These are phyloP conservation scores for Silurus meridionalis DNA, from an alignment of 2,113 vertebrate genomes.

Conservation along the genomic window DNA sequence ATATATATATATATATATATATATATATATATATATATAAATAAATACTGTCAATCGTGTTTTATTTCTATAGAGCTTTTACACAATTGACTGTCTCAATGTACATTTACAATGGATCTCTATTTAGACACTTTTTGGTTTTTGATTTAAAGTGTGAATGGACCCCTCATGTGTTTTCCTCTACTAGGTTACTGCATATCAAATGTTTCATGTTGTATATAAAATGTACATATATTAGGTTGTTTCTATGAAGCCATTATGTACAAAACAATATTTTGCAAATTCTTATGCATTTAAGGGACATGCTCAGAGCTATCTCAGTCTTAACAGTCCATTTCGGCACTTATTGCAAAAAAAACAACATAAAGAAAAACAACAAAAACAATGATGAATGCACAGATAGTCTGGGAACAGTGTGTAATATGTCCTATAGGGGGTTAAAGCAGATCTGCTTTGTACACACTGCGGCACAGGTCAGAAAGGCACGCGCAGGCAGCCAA, in stretches of 20 bases:
- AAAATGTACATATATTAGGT: too few species aligned
- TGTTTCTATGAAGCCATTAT: neutral
- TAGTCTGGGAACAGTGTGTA: neutral
- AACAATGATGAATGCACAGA: neutral
- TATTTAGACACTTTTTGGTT: neutral
- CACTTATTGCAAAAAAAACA: too few species aligned
- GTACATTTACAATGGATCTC: too few species aligned
- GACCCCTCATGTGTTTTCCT: neutral
- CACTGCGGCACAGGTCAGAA: slow-evolving; percentile 33
- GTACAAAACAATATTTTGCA: neutral
- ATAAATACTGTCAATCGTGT: too few species aligned
- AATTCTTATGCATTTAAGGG: neutral
- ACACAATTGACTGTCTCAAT: too few species aligned
- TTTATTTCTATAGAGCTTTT: too few species aligned
- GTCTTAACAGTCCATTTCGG: neutral
- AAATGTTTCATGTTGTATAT: neutral
- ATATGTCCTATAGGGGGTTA: neutral
- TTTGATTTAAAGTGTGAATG: neutral
- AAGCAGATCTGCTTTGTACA: neutral
- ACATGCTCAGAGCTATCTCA: neutral
- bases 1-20: too few species aligned
- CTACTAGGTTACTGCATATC: neutral
- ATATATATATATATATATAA: too few species aligned
- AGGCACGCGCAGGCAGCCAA: neutral
- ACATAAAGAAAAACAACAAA: too few species aligned